A percentile compares a stretch with the other conserved stretches of the same genome.
These are phyloP conservation scores for Melieria omissa DNA, from an alignment of 2,888 invertebrate genomes.

Conservation along the genomic window DNA sequence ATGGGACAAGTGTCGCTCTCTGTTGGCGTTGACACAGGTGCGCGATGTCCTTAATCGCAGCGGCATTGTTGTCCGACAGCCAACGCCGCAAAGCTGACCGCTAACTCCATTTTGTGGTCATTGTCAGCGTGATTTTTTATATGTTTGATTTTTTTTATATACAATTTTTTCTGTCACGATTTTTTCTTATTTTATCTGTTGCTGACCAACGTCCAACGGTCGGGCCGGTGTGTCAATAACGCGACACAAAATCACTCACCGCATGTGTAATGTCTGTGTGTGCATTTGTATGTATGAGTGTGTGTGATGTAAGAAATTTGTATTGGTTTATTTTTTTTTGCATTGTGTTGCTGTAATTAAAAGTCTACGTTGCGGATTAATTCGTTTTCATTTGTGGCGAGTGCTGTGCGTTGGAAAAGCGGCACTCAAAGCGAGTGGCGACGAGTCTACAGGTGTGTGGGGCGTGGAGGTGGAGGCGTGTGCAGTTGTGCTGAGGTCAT, in stretches of 20 bases:
- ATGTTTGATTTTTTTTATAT: conserved; percentile 9
- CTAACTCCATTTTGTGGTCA: conserved; percentile 28
- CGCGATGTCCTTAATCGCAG: too few relatives aligned
- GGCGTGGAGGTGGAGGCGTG: not conserved
- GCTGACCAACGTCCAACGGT: not conserved
- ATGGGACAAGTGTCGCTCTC: too few relatives aligned
- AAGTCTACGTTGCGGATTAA: conserved; percentile 39
- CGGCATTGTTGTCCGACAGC: too few relatives aligned
- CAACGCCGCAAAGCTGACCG: not conserved
- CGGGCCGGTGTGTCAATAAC: not conserved
- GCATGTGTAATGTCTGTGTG: not conserved
- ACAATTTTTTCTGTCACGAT: not conserved
- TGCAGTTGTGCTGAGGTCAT: not conserved
- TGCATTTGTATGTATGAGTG: not conserved
- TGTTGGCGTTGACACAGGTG: too few relatives aligned
- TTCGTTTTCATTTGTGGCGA: conserved; percentile 30
- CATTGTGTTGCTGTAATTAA: conserved; percentile 28
- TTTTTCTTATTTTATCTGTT: not conserved
- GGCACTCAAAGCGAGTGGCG: not conserved
- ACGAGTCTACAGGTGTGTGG: not conserved
- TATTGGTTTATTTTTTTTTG: not conserved
- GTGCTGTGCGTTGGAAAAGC: not conserved
- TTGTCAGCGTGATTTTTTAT: not conserved
- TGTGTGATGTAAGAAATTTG: not conserved
- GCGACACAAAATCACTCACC: not conserved